Percentiles rank a stretch among this genome's conserved stretches.
Conservation (phyloP, 23 tunicate species). For the Ciona savignyi region DNA sequence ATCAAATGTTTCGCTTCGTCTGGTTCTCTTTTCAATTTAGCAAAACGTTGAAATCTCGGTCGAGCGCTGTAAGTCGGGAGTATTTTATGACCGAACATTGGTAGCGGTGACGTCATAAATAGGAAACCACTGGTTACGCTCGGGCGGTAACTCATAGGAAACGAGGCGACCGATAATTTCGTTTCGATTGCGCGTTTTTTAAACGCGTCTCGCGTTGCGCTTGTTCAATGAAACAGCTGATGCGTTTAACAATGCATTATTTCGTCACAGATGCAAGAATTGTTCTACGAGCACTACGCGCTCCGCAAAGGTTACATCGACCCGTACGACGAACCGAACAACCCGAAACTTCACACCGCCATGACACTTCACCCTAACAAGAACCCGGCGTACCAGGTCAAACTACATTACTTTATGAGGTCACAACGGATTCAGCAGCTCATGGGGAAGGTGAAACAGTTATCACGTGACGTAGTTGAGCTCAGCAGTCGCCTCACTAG, state of each 20-base stretch:
- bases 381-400: slow-evolving; percentile 69
- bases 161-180: background rate
- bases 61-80: too few relatives aligned
- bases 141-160: background rate
- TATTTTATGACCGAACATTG: too few relatives aligned
- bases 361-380: slow-evolving; percentile 90
- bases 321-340: slow-evolving; percentile 36
- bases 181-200: too few relatives aligned
- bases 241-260: too few relatives aligned
- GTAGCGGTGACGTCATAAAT: background rate
- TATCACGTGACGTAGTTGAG: slow-evolving; percentile 35
- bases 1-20: too few relatives aligned
- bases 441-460: slow-evolving; percentile 7
- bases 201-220: too few relatives aligned
- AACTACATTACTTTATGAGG: slow-evolving; percentile 46
- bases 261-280: slow-evolving; percentile 79
- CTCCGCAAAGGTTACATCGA: slow-evolving; percentile 85
- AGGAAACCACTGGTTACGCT: background rate
- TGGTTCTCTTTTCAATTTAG: too few relatives aligned
- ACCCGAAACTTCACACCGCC: slow-evolving; percentile 39
- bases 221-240: too few relatives aligned
- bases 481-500: slow-evolving; percentile 10
- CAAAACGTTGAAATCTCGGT: too few relatives aligned
- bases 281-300: slow-evolving; percentile 87
- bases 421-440: background rate